Conservation (phyloP, 1,140 invertebrate genomes). For the Drosophila melanogaster region DNA sequence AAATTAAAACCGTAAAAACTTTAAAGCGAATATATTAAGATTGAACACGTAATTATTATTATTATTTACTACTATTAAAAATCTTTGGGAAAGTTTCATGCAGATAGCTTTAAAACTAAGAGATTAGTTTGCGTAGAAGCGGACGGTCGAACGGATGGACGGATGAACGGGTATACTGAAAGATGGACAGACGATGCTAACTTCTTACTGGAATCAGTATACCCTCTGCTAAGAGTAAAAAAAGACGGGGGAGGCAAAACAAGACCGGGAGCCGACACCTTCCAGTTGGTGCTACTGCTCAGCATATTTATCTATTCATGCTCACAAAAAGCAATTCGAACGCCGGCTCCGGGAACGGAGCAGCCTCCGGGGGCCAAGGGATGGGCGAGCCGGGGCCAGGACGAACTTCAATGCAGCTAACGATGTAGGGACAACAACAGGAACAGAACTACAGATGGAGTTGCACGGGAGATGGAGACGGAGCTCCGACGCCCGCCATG, state of each 20-base stretch:
- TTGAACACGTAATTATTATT: too few relatives aligned
- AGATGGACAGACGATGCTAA: too few relatives aligned
- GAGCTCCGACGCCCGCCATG: slow-evolving; percentile 58
- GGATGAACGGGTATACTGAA: too few relatives aligned
- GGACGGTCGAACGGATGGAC: too few relatives aligned
- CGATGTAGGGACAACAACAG: slow-evolving; percentile 73
- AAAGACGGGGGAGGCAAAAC: slow-evolving; percentile 16
- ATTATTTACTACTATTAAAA: too few relatives aligned
- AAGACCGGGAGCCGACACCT: slow-evolving; percentile 45
- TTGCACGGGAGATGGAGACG: slow-evolving; percentile 27
- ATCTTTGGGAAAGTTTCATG: too few relatives aligned
- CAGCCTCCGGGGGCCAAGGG: slow-evolving; percentile 1
- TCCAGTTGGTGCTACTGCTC: slow-evolving; percentile 47
- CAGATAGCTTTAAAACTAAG: too few relatives aligned
- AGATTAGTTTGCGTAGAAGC: too few relatives aligned
- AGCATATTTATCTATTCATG: slow-evolving; percentile 81
- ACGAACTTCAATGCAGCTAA: slow-evolving; percentile 79
- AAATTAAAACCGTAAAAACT: too few relatives aligned
- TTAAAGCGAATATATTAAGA: too few relatives aligned
- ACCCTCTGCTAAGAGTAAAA: too few relatives aligned
- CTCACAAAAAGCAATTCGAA: slow-evolving; percentile 76
- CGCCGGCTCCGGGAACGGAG: slow-evolving; percentile 10
- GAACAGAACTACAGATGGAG: slow-evolving; percentile 38
- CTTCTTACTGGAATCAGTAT: too few relatives aligned
- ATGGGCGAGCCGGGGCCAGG: not conserved